Percentiles rank a stretch among this genome's conserved stretches.
Conservation (phyloP, 2,888 invertebrate species). For the Fissipunctia ypsillon region DNA sequence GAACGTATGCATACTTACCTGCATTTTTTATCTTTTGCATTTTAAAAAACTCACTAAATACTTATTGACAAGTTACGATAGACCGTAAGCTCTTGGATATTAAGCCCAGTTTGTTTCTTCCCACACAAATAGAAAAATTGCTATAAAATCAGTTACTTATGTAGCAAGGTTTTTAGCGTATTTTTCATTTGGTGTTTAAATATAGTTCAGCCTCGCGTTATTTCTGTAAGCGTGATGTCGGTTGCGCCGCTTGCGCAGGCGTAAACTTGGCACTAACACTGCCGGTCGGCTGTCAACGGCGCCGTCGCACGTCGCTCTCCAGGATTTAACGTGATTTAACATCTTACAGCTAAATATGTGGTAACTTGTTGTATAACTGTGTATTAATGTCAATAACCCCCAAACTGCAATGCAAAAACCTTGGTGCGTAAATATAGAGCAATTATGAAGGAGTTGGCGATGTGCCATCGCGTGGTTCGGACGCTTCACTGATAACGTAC, state of each 20-base stretch:
- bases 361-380: conserved; percentile 83
- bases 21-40: background rate
- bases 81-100: background rate
- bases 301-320: conserved; percentile 66
- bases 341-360: conserved; percentile 73
- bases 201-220: conserved; percentile 80
- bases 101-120: conserved; percentile 1
- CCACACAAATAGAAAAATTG: background rate
- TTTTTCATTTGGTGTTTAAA: conserved; percentile 68
- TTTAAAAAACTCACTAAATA: conserved; percentile 8
- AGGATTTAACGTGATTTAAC: conserved; percentile 74
- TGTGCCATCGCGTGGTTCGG: conserved; percentile 79
- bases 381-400: conserved; percentile 89
- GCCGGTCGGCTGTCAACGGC: conserved; percentile 72
- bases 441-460: conserved; percentile 88
- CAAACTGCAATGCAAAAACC: conserved; percentile 88
- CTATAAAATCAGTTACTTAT: conserved; percentile 25
- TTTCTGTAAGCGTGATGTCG: conserved; percentile 78
- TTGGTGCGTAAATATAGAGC: conserved; percentile 86
- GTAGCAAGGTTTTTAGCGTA: conserved; percentile 30
- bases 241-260: conserved; percentile 71
- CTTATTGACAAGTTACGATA: background rate
- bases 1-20: background rate
- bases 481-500: conserved; percentile 67
- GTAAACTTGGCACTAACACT: conserved; percentile 86